Percentiles rank a stretch among this genome's conserved stretches.
Conservation (phyloP, 1,140 invertebrate genomes). For the Latrodectus geometricus region DNA sequence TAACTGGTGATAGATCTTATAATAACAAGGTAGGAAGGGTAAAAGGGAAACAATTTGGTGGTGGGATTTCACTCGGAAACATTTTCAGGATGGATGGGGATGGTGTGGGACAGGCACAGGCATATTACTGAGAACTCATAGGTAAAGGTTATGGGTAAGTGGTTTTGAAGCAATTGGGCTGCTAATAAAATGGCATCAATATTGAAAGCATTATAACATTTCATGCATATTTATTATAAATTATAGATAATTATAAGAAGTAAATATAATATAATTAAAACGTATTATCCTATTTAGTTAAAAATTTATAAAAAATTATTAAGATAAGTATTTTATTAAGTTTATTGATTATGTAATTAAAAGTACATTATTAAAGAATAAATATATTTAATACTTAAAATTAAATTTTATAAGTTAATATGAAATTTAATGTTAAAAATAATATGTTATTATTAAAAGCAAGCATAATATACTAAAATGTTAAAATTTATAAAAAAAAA, state of each 20-base stretch:
- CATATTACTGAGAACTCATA: slow-evolving; percentile 11
- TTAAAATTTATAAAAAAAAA: slow-evolving; percentile 8
- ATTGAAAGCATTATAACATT: too few relatives aligned
- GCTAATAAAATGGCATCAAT: not conserved
- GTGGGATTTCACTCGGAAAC: too few relatives aligned
- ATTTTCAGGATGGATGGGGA: too few relatives aligned
- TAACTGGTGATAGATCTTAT: not conserved
- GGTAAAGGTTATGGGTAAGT: not conserved
- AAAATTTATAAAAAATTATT: not conserved
- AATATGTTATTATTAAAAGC: too few relatives aligned
- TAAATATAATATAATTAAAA: too few relatives aligned
- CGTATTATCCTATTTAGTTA: not conserved
- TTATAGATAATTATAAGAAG: too few relatives aligned
- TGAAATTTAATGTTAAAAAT: not conserved
- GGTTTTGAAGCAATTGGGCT: not conserved
- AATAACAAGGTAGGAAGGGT: not conserved
- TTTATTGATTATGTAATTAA: not conserved
- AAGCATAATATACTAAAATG: not conserved
- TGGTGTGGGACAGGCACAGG: slow-evolving; percentile 28
- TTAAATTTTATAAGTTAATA: not conserved
- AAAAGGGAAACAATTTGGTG: too few relatives aligned
- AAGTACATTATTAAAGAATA: too few relatives aligned
- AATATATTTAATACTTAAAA: too few relatives aligned
- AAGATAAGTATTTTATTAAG: not conserved
- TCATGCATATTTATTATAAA: too few relatives aligned